Conservation (phyloP, 2,888 invertebrate species). For the Lordiphosa andalusiaca region DNA sequence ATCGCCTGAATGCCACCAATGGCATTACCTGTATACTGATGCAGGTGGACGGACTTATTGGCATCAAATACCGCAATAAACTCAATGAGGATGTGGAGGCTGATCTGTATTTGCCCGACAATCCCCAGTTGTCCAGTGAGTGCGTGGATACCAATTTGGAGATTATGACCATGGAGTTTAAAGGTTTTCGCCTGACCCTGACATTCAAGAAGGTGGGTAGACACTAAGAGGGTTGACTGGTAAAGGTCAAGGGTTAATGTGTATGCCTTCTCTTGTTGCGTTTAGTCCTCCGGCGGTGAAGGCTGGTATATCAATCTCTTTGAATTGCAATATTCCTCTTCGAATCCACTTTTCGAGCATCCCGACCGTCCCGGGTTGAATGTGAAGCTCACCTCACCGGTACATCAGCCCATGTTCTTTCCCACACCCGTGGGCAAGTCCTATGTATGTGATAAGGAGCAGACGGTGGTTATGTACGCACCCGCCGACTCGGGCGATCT, state of each 20-base stretch:
- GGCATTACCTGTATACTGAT: constrained; percentile 90
- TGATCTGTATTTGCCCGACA: constrained; percentile 88
- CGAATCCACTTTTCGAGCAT: constrained; percentile 83
- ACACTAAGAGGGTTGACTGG: background rate
- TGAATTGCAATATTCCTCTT: constrained; percentile 87
- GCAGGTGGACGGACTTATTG: constrained; percentile 85
- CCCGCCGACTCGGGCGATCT: constrained; percentile 81
- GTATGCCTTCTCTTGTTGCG: background rate
- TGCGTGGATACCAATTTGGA: constrained; percentile 89
- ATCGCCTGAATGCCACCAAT: constrained; percentile 85
- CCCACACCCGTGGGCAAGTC: constrained; percentile 94
- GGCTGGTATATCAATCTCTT: constrained; percentile 92
- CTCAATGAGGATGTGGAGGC: constrained; percentile 85
- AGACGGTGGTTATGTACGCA: constrained; percentile 84
- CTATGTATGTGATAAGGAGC: constrained; percentile 88
- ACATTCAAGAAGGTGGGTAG: constrained; percentile 88
- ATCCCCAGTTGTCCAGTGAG: constrained; percentile 86
- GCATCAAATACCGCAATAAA: constrained; percentile 86
- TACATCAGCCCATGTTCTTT: constrained; percentile 84
- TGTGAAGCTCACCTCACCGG: constrained; percentile 83
- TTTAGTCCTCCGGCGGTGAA: constrained; percentile 91
- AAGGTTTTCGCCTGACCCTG: constrained; percentile 87
- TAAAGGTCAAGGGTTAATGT: constrained; percentile 5
- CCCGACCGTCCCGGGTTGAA: constrained; percentile 83
- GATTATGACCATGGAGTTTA: constrained; percentile 87